Percentiles rank a stretch among this genome's conserved stretches.
Conservation (phyloP, 2,113 vertebrate species). For the Micronycteris hirsuta region DNA sequence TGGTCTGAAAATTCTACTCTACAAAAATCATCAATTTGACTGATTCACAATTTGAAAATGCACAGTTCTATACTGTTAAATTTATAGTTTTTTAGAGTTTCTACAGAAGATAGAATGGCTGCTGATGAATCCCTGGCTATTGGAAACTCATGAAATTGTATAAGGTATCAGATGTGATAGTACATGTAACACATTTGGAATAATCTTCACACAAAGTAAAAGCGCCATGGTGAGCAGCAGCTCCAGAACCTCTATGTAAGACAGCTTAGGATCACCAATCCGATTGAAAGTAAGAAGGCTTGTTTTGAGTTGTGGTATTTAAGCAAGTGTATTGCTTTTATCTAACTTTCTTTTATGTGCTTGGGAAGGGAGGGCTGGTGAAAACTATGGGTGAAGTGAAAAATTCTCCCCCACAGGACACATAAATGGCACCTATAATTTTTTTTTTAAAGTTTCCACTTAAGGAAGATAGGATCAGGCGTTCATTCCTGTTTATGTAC, state of each 20-base stretch:
- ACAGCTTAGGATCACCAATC: neutral
- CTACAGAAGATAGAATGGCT: neutral
- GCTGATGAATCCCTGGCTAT: neutral
- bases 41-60: neutral
- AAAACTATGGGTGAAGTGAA: neutral
- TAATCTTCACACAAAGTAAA: neutral
- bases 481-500: neutral
- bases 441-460: neutral
- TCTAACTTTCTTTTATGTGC: neutral
- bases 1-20: neutral
- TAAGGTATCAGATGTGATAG: neutral
- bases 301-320: neutral
- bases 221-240: neutral
- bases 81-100: neutral
- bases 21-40: neutral
- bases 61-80: neutral
- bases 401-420: neutral
- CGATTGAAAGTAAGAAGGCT: neutral
- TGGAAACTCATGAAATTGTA: neutral
- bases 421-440: neutral
- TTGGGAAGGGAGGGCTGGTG: neutral
- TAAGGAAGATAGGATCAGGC: neutral
- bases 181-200: neutral
- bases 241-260: neutral
- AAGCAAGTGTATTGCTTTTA: neutral